These are phyloP conservation scores for Aphelocoma californica DNA, from an alignment of 2,797 vertebrate genomes.

Conservation along the genomic window DNA sequence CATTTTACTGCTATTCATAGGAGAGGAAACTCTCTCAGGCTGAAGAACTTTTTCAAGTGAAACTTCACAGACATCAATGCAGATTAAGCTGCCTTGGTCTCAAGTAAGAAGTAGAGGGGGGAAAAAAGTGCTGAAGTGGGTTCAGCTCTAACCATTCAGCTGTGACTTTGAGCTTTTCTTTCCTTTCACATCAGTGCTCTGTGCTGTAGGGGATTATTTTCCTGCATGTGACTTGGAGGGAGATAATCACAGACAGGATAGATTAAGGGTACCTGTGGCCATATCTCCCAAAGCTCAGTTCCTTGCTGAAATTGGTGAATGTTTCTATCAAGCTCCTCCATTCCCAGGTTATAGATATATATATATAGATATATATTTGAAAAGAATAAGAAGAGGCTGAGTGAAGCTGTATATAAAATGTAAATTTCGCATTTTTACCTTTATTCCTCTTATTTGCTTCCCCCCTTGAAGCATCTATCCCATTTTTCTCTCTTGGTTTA, in stretches of 20 bases:
- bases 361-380: not conserved
- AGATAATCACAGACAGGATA: slow-evolving; percentile 46
- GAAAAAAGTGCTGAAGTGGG: not conserved
- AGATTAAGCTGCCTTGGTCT: slow-evolving; percentile 40
- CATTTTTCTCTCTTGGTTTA: not conserved
- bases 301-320: slow-evolving; percentile 5
- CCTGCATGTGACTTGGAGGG: slow-evolving; percentile 9
- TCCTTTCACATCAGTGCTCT: slow-evolving; percentile 41
- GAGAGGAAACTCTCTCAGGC: not conserved
- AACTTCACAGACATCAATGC: slow-evolving; percentile 36
- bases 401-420: not conserved
- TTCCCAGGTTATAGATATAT: not conserved
- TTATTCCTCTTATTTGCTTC: not conserved
- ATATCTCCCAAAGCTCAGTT: slow-evolving; percentile 18
- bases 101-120: not conserved
- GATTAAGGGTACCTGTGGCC: slow-evolving; percentile 47
- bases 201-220: slow-evolving; percentile 49
- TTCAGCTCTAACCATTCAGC: slow-evolving; percentile 7
- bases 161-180: slow-evolving; percentile 45
- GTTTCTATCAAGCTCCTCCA: not conserved
- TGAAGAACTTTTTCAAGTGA: slow-evolving; percentile 31
- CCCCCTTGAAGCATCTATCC: not conserved
- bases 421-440: not conserved
- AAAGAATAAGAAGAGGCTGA: not conserved
- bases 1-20: not conserved